A percentile compares a stretch with the other conserved stretches of the same genome.
These are phyloP conservation scores for Aphaenogaster rudis DNA, from an alignment of 1,140 invertebrate genomes.

Conservation along the genomic window DNA sequence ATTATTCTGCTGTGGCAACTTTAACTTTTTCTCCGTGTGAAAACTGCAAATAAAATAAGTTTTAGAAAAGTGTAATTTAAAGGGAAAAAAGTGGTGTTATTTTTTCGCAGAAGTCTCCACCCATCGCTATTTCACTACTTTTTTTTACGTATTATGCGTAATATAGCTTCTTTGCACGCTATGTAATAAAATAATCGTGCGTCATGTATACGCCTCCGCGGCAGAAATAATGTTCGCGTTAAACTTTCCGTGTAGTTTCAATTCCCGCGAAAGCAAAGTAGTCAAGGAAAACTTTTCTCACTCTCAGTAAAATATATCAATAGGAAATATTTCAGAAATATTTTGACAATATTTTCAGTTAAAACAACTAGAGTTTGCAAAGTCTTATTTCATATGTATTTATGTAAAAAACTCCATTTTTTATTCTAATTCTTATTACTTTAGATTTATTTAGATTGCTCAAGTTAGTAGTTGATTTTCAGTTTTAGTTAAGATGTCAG, in stretches of 20 bases:
- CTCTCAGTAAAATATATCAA: not conserved
- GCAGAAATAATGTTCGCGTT: conserved; percentile 4
- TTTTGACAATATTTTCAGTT: not conserved
- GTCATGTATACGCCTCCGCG: too few species aligned
- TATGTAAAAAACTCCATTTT: not conserved
- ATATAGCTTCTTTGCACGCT: conserved; percentile 9
- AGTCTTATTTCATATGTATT: not conserved
- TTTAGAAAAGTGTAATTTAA: conserved; percentile 7
- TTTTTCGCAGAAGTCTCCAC: conserved; percentile 14
- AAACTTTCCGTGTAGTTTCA: not conserved
- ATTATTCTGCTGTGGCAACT: too few species aligned
- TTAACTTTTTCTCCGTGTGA: too few species aligned
- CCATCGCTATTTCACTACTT: not conserved
- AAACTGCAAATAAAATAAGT: conserved; percentile 38
- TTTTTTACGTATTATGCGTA: conserved; percentile 10
- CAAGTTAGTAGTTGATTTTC: conserved; percentile 2
- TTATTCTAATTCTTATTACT: not conserved
- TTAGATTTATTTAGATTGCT: not conserved
- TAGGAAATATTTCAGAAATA: not conserved
- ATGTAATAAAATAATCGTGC: conserved; percentile 7
- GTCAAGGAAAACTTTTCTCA: not conserved
- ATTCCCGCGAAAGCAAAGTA: not conserved
- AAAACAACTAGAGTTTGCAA: not conserved
- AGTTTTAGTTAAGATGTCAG: not conserved
- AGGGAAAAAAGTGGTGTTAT: not conserved